Percentiles rank a stretch among this genome's conserved stretches.
These are phyloP conservation scores for Volucella bombylans DNA, from an alignment of 2,888 invertebrate species.

Conservation along the genomic window DNA sequence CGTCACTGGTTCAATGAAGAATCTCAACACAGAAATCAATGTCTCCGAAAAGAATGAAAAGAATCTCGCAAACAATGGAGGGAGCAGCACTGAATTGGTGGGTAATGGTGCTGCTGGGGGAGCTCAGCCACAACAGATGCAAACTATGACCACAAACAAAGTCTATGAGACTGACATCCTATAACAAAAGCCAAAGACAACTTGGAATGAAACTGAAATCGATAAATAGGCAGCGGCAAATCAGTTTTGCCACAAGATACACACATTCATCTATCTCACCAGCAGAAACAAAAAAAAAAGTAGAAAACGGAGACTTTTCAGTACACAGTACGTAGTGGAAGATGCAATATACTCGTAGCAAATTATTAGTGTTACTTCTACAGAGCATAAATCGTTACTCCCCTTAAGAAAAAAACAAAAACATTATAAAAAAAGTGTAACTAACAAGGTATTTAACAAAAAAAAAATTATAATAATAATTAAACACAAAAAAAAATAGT, in stretches of 20 bases:
- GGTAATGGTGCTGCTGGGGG: slow-evolving; percentile 65
- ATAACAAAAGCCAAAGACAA: slow-evolving; percentile 85
- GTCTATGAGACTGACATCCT: slow-evolving; percentile 97
- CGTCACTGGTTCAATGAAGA: slow-evolving; percentile 77
- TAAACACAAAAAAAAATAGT: slow-evolving; percentile 29
- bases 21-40: slow-evolving; percentile 76
- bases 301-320: slow-evolving; percentile 45
- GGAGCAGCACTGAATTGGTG: slow-evolving; percentile 55
- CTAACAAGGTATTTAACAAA: slow-evolving; percentile 20
- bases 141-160: slow-evolving; percentile 87
- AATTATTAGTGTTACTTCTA: slow-evolving; percentile 50
- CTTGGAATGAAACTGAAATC: slow-evolving; percentile 82
- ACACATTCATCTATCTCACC: slow-evolving; percentile 24
- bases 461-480: slow-evolving; percentile 16
- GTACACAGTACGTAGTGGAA: slow-evolving; percentile 47
- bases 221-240: slow-evolving; percentile 73
- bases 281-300: not conserved
- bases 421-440: slow-evolving; percentile 35
- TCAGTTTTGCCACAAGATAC: slow-evolving; percentile 35
- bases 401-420: slow-evolving; percentile 32
- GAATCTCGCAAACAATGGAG: slow-evolving; percentile 77
- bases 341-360: slow-evolving; percentile 58
- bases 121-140: slow-evolving; percentile 74
- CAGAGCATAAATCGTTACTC: slow-evolving; percentile 71
- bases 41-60: slow-evolving; percentile 77